Conservation (phyloP, 2,888 invertebrate species). For the Orgyia antiqua region DNA sequence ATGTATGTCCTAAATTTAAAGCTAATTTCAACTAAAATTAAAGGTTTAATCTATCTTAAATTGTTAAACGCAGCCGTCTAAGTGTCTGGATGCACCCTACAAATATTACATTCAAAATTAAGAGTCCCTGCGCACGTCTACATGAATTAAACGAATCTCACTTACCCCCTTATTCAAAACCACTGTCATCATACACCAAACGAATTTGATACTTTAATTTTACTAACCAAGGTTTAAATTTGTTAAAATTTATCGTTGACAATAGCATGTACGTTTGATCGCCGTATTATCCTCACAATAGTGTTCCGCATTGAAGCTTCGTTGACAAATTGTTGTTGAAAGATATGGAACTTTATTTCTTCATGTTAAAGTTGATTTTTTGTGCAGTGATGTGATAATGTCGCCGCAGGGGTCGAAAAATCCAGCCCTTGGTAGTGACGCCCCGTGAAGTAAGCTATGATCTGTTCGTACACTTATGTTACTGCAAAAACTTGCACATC, state of each 20-base stretch:
- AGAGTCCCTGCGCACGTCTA: slow-evolving; percentile 68
- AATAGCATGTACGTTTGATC: slow-evolving; percentile 70
- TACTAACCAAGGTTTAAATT: slow-evolving; percentile 22
- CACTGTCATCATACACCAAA: slow-evolving; percentile 11
- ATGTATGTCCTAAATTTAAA: no score
- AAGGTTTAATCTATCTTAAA: slow-evolving; percentile 14
- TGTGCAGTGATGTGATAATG: slow-evolving; percentile 41
- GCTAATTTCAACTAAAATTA: slow-evolving; percentile 7
- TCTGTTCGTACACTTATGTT: slow-evolving; percentile 66
- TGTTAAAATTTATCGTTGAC: slow-evolving; percentile 26
- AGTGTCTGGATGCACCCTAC: slow-evolving; percentile 31
- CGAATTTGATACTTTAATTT: slow-evolving; percentile 28
- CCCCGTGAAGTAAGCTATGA: slow-evolving; percentile 76
- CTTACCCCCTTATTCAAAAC: slow-evolving; percentile 57
- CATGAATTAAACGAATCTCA: slow-evolving; percentile 73
- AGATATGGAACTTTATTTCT: slow-evolving; percentile 35
- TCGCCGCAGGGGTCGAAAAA: slow-evolving; percentile 69
- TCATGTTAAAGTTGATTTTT: slow-evolving; percentile 44
- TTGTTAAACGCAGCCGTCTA: slow-evolving; percentile 21
- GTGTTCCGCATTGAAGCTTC: slow-evolving; percentile 69
- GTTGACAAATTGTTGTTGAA: slow-evolving; percentile 48
- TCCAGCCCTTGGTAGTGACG: slow-evolving; percentile 69
- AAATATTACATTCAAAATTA: slow-evolving; percentile 60
- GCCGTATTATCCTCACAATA: slow-evolving; percentile 73
- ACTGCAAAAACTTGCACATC: slow-evolving; percentile 18